Evolutionary conservation across 2,797 vertebrate species (phyloP).

Genomic region (Malacoctenus gilli): DNA sequence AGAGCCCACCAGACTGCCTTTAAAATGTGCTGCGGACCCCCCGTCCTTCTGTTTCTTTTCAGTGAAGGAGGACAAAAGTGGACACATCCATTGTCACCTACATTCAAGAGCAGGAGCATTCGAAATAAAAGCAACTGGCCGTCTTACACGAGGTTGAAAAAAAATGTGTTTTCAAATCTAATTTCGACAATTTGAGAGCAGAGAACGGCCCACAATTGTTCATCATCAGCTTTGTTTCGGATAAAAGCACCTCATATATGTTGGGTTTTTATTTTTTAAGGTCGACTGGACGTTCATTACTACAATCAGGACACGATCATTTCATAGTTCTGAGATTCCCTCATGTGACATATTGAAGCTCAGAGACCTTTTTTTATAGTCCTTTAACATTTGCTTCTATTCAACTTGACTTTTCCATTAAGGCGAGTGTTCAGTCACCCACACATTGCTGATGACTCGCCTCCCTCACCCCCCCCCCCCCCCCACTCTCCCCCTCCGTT

Average conservation of each 20-base stretch:
- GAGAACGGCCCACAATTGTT: no score
- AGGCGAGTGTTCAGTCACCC: slow-evolving; percentile 20
- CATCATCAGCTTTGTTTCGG: neutral
- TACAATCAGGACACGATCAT: slow-evolving; percentile 6
- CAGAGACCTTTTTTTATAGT: neutral
- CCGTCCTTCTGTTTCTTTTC: no score
- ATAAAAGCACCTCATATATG: slow-evolving; percentile 5
- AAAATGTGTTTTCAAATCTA: no score
- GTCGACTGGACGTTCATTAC: neutral
- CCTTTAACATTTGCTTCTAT: slow-evolving; percentile 22
- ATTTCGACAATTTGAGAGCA: no score
- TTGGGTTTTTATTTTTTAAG: neutral
- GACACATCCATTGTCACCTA: no score
- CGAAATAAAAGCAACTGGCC: no score
- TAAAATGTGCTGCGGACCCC: no score
- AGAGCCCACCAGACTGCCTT: no score
- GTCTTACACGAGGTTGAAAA: no score
- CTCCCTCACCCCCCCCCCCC: slow-evolving; percentile 16
- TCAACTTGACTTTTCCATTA: slow-evolving; percentile 33
- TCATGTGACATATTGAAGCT: slow-evolving; percentile 15
- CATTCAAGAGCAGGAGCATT: no score
- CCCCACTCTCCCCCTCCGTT: slow-evolving; percentile 21
- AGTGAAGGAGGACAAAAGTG: no score
- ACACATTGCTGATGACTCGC: slow-evolving; percentile 19
- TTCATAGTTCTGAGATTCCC: slow-evolving; percentile 32